Percentiles rank a stretch among this genome's conserved stretches.
phyloP scores from a whole-genome alignment of 2,113 vertebrate genomes.

The Cebidichthys violaceus region DNA sequence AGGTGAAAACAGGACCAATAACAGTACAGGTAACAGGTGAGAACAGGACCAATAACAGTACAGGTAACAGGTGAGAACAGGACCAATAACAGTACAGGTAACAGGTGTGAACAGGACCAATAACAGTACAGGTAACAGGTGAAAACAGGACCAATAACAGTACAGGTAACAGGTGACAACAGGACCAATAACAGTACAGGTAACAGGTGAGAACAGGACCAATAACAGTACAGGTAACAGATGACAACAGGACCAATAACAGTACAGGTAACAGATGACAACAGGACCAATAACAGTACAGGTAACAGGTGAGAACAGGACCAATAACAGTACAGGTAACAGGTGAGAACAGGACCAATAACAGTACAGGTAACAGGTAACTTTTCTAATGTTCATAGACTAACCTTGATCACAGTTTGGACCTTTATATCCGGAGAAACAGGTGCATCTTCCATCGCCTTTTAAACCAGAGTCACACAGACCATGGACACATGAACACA shows the following conservation, averaged over 20 bases:
- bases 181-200: neutral
- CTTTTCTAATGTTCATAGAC: neutral
- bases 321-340: neutral
- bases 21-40: too few species aligned
- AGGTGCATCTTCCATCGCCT: conserved; percentile 88
- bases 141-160: neutral
- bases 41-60: too few species aligned
- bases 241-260: too few species aligned
- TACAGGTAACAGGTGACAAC: too few species aligned
- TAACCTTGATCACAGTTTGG: conserved; percentile 87
- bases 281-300: neutral
- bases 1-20: too few species aligned
- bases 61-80: neutral
- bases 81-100: too few species aligned
- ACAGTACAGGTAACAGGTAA: neutral
- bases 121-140: too few species aligned
- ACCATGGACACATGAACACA: conserved; percentile 90
- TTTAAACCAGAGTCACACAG: conserved; percentile 85
- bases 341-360: too few species aligned
- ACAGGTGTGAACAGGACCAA: too few species aligned
- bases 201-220: neutral
- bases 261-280: too few species aligned
- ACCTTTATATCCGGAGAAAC: conserved; percentile 90
- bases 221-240: too few species aligned
- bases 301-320: too few species aligned